These are phyloP conservation scores for Margaritifera margaritifera DNA, from an alignment of 2,888 invertebrate species.

Conservation along the genomic window DNA sequence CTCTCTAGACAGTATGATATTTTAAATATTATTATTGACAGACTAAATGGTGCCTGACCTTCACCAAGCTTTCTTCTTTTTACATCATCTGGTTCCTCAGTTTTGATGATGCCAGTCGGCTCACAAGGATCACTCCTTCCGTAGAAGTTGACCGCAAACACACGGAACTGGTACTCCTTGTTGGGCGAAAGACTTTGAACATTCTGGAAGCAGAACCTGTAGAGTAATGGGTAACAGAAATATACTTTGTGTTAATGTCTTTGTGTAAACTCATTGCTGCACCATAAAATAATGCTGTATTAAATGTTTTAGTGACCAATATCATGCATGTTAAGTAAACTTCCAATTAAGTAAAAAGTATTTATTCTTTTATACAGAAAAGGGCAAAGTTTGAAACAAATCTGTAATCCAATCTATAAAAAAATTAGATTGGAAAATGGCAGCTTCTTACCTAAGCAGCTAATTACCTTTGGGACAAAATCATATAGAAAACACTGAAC, in stretches of 20 bases:
- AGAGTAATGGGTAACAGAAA: slow-evolving; percentile 12
- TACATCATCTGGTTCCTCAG: slow-evolving; percentile 58
- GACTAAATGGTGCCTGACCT: not conserved
- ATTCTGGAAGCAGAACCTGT: slow-evolving; percentile 89
- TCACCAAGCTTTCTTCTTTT: slow-evolving; percentile 53
- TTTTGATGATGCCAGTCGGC: slow-evolving; percentile 77
- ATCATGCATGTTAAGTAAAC: too few relatives aligned
- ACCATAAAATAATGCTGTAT: not conserved
- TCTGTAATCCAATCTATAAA: too few relatives aligned
- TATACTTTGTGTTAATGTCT: not conserved
- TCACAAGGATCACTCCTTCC: slow-evolving; percentile 97
- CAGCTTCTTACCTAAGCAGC: too few relatives aligned
- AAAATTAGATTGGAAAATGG: too few relatives aligned
- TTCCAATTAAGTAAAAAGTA: too few relatives aligned
- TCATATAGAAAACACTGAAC: too few relatives aligned
- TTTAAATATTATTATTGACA: too few relatives aligned
- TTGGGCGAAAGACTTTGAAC: slow-evolving; percentile 91
- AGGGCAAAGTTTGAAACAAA: too few relatives aligned
- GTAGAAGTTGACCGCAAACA: slow-evolving; percentile 98
- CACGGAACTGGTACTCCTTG: slow-evolving; percentile 97
- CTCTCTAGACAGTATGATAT: too few relatives aligned
- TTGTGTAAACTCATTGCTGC: not conserved
- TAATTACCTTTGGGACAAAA: too few relatives aligned
- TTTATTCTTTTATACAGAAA: too few relatives aligned
- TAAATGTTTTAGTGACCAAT: not conserved